These are phyloP conservation scores for Prunella strophiata DNA, from an alignment of 2,797 vertebrate genomes.

Conservation along the genomic window DNA sequence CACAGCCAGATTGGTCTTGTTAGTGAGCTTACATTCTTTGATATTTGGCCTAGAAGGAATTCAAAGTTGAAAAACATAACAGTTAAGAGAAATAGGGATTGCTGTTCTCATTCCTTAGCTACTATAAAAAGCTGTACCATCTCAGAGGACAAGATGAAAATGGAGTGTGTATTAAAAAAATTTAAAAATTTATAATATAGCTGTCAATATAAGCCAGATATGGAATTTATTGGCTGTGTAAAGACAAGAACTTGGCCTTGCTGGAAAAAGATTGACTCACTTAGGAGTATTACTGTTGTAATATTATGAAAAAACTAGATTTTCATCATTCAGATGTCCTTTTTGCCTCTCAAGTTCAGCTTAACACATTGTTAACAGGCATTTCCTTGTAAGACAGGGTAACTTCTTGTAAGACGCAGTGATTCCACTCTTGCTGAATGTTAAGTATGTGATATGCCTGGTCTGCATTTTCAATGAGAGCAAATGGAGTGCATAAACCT, in stretches of 20 bases:
- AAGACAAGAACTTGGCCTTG: background rate
- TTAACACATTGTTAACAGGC: slow-evolving; percentile 42
- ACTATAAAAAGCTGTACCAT: background rate
- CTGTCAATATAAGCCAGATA: background rate
- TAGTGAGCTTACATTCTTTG: slow-evolving; percentile 19
- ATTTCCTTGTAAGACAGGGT: slow-evolving; percentile 42
- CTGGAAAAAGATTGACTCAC: background rate
- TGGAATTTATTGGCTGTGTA: background rate
- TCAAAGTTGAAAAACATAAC: background rate
- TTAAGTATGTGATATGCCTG: slow-evolving; percentile 32
- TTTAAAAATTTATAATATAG: background rate
- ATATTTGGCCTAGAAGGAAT: slow-evolving; percentile 30
- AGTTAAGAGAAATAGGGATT: background rate
- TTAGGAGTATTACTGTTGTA: background rate
- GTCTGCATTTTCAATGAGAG: slow-evolving; percentile 58
- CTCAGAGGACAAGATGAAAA: slow-evolving; percentile 30
- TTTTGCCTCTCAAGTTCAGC: slow-evolving; percentile 26
- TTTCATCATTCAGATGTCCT: slow-evolving; percentile 49
- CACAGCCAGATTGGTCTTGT: background rate
- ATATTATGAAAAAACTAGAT: background rate
- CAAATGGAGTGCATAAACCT: slow-evolving; percentile 57
- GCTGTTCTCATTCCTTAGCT: background rate
- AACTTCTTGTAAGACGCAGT: background rate
- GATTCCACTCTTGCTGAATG: slow-evolving; percentile 37
- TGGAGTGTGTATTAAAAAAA: slow-evolving; percentile 17